These are phyloP conservation scores for Exaiptasia diaphana DNA, from an alignment of 64 coral and sea anemone genomes.

Conservation along the genomic window DNA sequence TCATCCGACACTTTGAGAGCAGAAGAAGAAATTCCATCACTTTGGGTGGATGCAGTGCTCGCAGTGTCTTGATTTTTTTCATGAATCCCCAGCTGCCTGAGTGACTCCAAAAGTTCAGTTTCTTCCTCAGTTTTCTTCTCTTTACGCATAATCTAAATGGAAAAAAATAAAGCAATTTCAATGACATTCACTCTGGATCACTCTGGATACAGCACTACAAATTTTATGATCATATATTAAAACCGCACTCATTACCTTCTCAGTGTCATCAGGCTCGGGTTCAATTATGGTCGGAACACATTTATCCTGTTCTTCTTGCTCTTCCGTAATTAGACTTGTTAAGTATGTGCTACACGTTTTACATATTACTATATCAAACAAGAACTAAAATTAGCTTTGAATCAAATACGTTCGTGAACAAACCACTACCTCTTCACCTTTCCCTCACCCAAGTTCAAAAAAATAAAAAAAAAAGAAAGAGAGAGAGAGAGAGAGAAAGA, in stretches of 20 bases:
- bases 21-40: neutral
- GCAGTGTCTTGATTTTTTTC: neutral
- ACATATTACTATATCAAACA: neutral
- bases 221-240: too few relatives aligned
- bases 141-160: too few relatives aligned
- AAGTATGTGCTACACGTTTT: neutral
- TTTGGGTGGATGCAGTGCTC: neutral
- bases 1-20: slow-evolving; percentile 5
- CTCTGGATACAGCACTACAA: too few relatives aligned
- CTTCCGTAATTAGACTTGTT: neutral
- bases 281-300: neutral
- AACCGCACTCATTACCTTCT: neutral
- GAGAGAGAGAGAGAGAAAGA: too few relatives aligned
- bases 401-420: too few relatives aligned
- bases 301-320: neutral
- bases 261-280: neutral
- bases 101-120: neutral
- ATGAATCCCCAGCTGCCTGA: neutral
- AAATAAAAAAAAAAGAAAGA: too few relatives aligned
- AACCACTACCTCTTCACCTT: too few relatives aligned
- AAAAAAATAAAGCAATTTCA: too few relatives aligned
- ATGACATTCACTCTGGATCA: too few relatives aligned
- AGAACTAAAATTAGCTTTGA: neutral
- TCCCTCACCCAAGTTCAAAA: too few relatives aligned
- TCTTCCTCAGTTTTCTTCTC: neutral